These are phyloP conservation scores for Tragopan temminckii DNA, from an alignment of 2,797 vertebrate genomes.

Conservation along the genomic window DNA sequence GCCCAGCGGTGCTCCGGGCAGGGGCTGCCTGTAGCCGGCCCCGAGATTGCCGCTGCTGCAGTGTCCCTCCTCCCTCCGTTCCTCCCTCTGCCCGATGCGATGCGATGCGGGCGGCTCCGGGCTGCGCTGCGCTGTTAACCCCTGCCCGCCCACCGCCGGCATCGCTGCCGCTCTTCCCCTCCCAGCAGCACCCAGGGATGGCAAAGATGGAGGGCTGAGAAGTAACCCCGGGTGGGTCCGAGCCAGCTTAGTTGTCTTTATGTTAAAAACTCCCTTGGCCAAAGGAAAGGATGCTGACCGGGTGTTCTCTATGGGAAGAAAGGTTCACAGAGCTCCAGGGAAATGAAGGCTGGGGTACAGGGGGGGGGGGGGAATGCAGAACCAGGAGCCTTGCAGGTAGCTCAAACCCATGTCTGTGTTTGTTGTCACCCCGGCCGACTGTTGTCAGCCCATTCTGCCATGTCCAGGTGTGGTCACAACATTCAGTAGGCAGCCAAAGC, in stretches of 20 bases:
- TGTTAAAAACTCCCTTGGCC: background rate
- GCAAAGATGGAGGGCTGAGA: background rate
- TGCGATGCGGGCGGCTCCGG: background rate
- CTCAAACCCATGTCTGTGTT: too few species aligned
- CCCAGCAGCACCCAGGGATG: background rate
- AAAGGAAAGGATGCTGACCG: background rate
- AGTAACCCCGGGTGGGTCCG: background rate
- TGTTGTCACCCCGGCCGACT: background rate
- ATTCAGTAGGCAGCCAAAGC: background rate
- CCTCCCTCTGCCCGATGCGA: background rate
- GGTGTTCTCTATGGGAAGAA: background rate
- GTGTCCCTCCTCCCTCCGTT: background rate
- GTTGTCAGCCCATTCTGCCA: too few species aligned
- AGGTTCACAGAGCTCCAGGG: accelerated
- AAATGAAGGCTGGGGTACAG: accelerated
- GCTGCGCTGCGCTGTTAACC: background rate
- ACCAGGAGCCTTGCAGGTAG: background rate
- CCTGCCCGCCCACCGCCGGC: background rate
- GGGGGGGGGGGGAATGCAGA: background rate
- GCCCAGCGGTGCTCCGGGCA: too few species aligned
- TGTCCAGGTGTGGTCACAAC: background rate
- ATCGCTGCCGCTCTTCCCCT: background rate
- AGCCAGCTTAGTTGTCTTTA: background rate
- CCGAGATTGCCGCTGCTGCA: background rate
- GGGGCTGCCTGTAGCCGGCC: background rate